Conservation (phyloP, 2,888 invertebrate genomes). For the Dasypolia templi region DNA sequence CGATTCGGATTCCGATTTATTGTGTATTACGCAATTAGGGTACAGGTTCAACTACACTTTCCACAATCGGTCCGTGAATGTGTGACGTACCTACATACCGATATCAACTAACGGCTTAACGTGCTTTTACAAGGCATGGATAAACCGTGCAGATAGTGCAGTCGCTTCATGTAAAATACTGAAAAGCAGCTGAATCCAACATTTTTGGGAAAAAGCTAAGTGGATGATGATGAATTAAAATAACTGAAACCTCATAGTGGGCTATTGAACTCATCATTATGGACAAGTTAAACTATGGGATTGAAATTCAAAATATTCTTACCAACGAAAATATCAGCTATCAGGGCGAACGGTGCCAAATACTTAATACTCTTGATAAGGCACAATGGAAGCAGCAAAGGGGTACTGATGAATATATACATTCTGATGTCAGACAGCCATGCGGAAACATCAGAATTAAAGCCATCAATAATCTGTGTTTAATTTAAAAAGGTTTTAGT, state of each 20-base stretch:
- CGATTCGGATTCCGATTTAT: too few species aligned
- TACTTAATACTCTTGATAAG: constrained; percentile 79
- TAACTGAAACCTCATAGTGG: background rate
- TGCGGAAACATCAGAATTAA: constrained; percentile 46
- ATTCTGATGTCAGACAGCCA: constrained; percentile 62
- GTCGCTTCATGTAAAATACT: background rate
- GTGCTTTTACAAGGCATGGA: background rate
- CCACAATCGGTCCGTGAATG: background rate
- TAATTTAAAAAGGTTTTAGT: background rate
- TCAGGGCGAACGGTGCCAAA: constrained; percentile 78
- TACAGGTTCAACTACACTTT: background rate
- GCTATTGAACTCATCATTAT: background rate
- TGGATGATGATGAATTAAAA: background rate
- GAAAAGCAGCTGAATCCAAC: background rate
- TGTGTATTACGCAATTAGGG: too few species aligned
- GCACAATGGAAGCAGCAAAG: constrained; percentile 74
- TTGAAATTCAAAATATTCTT: constrained; percentile 35
- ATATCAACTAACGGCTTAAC: background rate
- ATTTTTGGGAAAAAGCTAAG: background rate
- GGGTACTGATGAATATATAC: constrained; percentile 74
- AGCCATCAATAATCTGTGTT: constrained; percentile 72
- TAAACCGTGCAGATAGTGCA: background rate
- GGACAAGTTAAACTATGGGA: background rate
- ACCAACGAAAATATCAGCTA: constrained; percentile 80
- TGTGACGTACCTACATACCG: background rate